These are phyloP conservation scores for Lichenostomus cassidix DNA, from an alignment of 2,113 vertebrate genomes.

Conservation along the genomic window DNA sequence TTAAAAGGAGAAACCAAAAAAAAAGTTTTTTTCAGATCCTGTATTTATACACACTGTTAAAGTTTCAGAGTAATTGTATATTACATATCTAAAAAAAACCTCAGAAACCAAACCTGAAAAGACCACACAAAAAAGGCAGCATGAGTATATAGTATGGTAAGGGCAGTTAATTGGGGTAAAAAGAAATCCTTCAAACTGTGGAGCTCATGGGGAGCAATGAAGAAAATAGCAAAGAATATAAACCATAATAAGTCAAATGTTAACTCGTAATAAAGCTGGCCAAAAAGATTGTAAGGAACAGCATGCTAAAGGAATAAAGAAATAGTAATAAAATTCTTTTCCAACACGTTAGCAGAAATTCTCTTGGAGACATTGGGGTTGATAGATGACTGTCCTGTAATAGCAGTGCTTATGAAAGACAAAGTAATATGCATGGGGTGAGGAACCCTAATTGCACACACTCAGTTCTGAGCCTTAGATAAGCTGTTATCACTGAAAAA, in stretches of 20 bases:
- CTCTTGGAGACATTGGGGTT: neutral
- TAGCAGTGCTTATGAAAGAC: neutral
- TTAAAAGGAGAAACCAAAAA: constrained; percentile 31
- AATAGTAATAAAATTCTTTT: neutral
- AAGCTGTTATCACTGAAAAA: neutral
- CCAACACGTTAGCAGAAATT: neutral
- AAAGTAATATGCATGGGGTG: neutral
- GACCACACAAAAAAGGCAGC: constrained; percentile 44
- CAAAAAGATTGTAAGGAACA: neutral
- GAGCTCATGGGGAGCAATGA: neutral
- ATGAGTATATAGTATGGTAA: neutral
- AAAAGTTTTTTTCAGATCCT: neutral
- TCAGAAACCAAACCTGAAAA: constrained; percentile 5
- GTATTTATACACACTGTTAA: neutral
- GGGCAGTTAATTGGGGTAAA: neutral
- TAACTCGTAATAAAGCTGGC: neutral
- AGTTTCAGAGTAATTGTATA: constrained; percentile 19
- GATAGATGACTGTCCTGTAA: neutral
- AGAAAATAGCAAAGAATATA: neutral
- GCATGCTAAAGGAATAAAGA: neutral
- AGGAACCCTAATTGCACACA: neutral
- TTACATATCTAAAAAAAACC: neutral
- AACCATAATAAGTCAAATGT: neutral
- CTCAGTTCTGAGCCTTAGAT: neutral
- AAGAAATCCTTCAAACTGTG: neutral